Base-by-base conservation (phyloP, 2,888 invertebrate genomes). In the Disparrhopalites patrizii region DNA sequence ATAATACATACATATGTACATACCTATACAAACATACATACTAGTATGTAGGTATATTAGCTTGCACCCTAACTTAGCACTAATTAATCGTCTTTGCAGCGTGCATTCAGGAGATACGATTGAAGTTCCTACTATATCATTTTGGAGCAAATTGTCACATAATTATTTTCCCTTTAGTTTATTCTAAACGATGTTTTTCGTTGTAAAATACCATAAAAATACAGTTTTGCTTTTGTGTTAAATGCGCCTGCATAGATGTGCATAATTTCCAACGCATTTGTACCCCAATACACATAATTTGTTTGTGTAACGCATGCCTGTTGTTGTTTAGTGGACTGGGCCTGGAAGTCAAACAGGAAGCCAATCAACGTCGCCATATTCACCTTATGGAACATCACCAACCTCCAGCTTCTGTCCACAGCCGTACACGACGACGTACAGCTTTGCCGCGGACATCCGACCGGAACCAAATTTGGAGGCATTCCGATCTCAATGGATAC, bases 381-480 rank as follows among this genome's bases (percentile, higher is more conserved):
- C 65, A 18, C 30, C 69, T 28, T 73, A 73, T 36, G 70, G 68
- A 10, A 68, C 67, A 20, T 73, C 73, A 18, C 73, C 66, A 27
- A 62, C 68, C 10, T 70, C 70, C 64, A 74, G 64, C 43, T 74
- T 74, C 62, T 73, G 73, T 56, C 73, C 69, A 20, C 82, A 84
- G 27, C 79, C 84, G 57, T 87, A 88, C 77, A 86, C 87, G 50
- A 86, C 89, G 31, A 90, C 90, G 0, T 91, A 90, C 76, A 90
- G 90, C 51, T 90, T 91, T 79, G 90, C 90, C 1, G 90, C 91
- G 0, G 90, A 91, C 79, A 89, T 90, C 78, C 81, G 90, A 38
- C 81, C 89, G 33, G 75, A 75, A 28, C 71, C 75, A 15, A 66
- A 70, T 0, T 86, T 86, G 0, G 77, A 77, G 1, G 55, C 70